A percentile compares a stretch with the other conserved stretches of the same genome.
Evolutionary conservation across 2,888 invertebrate species (phyloP).

Genomic region (Ceriagrion tenellum): DNA sequence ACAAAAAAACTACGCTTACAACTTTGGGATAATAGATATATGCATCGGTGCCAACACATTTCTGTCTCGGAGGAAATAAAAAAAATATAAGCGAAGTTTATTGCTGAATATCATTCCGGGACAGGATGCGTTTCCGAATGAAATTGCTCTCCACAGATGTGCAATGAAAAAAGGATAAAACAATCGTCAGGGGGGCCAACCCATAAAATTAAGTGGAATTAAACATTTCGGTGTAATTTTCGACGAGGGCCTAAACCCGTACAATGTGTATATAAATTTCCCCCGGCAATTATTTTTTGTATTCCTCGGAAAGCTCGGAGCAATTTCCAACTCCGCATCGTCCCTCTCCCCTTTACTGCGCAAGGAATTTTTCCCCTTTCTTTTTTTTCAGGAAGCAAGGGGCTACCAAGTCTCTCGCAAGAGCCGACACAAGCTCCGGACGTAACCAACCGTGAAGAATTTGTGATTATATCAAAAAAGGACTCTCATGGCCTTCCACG

Average conservation of each 20-base stretch:
- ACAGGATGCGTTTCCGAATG: not conserved
- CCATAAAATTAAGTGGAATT: conserved; percentile 54
- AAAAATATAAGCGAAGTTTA: conserved; percentile 5
- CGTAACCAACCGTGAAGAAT: conserved; percentile 63
- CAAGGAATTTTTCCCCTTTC: not conserved
- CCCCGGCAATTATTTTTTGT: not conserved
- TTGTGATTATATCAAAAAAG: conserved; percentile 62
- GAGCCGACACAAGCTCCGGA: conserved; percentile 45
- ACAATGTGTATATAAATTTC: conserved; percentile 4
- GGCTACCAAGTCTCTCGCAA: not conserved
- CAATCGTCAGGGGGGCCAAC: not conserved
- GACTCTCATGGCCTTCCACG: conserved; percentile 27
- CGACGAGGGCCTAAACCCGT: not conserved
- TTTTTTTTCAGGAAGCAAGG: not conserved
- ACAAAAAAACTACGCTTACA: not conserved
- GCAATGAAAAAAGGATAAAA: conserved; percentile 12
- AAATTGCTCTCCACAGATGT: not conserved
- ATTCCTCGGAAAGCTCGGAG: not conserved
- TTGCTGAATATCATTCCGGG: not conserved
- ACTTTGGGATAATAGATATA: not conserved
- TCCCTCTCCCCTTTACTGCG: not conserved
- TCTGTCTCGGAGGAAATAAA: not conserved
- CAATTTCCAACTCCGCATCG: not conserved
- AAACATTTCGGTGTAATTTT: conserved; percentile 59
- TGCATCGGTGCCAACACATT: not conserved